Evolutionary conservation across 2,888 invertebrate genomes (phyloP), one percentile per base, ranked within the genome.

Genomic region (Boloria selene): DNA sequence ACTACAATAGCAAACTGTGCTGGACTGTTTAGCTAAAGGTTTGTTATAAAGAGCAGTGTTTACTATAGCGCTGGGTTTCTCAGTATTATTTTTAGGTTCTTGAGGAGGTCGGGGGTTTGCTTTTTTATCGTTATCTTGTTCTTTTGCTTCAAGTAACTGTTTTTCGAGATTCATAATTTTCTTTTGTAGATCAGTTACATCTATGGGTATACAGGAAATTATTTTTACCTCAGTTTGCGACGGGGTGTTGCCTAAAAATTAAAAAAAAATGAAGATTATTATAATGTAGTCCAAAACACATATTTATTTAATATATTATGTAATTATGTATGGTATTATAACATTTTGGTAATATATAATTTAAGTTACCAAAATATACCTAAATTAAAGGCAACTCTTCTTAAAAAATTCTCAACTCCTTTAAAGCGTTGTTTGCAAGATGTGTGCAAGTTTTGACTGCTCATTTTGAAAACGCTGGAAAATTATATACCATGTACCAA

Each of bases 201-300:
- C 91, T 70, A 91, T 88, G 5, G 91, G 91, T 75, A 92, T 90
- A 71, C 91, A 92, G 17, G 91, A 92, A 75, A 91, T 88, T 62
- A 92, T 87, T 79, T 91, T 90, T 2, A 92, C 91, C 76, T 91
- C 90, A 0, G 90, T 90, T 70, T 87, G 87, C 1, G 91, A 90
- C 26, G 87, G 85, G 13, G 86, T 80, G 67, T 92, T 92, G 26
- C 91, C 91, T 91, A 73, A 68, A 49, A n/a, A n/a, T n/a, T n/a
- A n/a, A n/a, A 70, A 45, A 58, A 45, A 16, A n/a, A 18, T 7
- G 5, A 31, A 22, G 17, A n/a, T 45, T 13, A 31, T 26, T 17
- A 31, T 53, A 14, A 26, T n/a, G 14, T 18, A 13, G 13, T 6
- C 45, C n/a, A 13, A 31, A 18, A 52, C 13, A 22, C 13, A 13